A percentile compares a stretch with the other conserved stretches of the same genome.
Evolutionary conservation across 2,888 invertebrate genomes (phyloP).

Genomic region (Eumacrocentrus americanus): DNA sequence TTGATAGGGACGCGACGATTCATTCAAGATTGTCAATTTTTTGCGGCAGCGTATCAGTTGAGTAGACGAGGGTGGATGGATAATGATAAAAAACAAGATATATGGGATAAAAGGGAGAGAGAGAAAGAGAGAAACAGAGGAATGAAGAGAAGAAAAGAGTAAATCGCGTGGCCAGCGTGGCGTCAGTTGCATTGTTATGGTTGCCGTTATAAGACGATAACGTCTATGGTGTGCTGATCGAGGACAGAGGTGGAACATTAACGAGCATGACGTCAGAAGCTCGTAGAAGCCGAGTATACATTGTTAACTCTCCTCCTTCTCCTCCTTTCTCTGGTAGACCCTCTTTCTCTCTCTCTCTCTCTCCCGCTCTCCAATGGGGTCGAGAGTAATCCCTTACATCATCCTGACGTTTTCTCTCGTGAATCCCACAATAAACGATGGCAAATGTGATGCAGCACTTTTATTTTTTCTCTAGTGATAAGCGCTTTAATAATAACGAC

Average conservation of each 20-base stretch:
- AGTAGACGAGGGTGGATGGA: background rate
- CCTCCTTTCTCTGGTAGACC: background rate
- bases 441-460: background rate
- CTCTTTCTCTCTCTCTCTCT: no score
- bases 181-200: background rate
- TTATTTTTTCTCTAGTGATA: no score
- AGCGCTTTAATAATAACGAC: no score
- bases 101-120: no score
- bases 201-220: conserved; percentile 11
- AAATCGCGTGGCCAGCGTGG: no score
- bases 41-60: background rate
- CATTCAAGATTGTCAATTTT: background rate
- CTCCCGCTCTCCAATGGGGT: no score
- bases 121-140: conserved; percentile 12
- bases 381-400: background rate
- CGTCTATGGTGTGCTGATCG: conserved; percentile 9
- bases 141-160: no score
- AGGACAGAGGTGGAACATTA: conserved; percentile 11
- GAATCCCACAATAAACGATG: background rate
- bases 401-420: background rate
- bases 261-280: conserved; percentile 9
- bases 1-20: background rate
- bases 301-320: background rate
- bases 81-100: conserved; percentile 25
- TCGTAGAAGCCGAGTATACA: conserved; percentile 10